These are phyloP conservation scores for Jordanella pulchra DNA, from an alignment of 2,797 vertebrate species.

Conservation along the genomic window DNA sequence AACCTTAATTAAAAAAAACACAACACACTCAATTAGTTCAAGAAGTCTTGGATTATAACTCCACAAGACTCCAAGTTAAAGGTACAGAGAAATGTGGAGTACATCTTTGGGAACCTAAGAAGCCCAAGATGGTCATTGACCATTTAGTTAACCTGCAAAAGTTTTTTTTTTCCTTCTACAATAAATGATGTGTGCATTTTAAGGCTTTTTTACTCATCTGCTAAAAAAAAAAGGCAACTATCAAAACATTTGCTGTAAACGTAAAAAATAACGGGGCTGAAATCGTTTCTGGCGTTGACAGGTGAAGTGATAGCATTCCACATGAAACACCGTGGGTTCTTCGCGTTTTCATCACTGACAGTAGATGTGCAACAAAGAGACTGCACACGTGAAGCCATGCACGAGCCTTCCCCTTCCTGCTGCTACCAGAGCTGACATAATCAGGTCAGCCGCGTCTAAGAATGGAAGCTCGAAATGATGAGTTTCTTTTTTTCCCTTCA, in stretches of 20 bases:
- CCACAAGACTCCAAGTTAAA: too few relatives aligned
- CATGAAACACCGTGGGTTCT: slow-evolving; percentile 13
- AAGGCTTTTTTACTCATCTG: neutral
- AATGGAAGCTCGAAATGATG: slow-evolving; percentile 25
- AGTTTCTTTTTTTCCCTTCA: neutral
- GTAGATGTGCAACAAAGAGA: slow-evolving; percentile 27
- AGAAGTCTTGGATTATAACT: too few relatives aligned
- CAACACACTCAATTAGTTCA: too few relatives aligned
- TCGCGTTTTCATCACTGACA: slow-evolving; percentile 40
- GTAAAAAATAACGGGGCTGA: neutral
- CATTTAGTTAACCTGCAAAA: too few relatives aligned
- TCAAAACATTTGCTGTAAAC: neutral
- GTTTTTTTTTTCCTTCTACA: too few relatives aligned
- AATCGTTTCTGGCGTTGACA: slow-evolving; percentile 14
- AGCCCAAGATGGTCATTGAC: too few relatives aligned
- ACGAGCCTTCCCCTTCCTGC: slow-evolving; percentile 53
- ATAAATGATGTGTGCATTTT: too few relatives aligned
- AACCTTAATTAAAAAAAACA: too few relatives aligned
- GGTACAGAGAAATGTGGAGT: too few relatives aligned
- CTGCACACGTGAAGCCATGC: slow-evolving; percentile 29
- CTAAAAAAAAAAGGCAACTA: neutral
- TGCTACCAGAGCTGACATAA: slow-evolving; percentile 58
- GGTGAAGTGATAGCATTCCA: slow-evolving; percentile 26
- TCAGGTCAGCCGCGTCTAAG: slow-evolving; percentile 50
- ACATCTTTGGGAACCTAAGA: too few relatives aligned